Conservation (phyloP, 2,888 invertebrate species). For the Julus scandinavius region DNA sequence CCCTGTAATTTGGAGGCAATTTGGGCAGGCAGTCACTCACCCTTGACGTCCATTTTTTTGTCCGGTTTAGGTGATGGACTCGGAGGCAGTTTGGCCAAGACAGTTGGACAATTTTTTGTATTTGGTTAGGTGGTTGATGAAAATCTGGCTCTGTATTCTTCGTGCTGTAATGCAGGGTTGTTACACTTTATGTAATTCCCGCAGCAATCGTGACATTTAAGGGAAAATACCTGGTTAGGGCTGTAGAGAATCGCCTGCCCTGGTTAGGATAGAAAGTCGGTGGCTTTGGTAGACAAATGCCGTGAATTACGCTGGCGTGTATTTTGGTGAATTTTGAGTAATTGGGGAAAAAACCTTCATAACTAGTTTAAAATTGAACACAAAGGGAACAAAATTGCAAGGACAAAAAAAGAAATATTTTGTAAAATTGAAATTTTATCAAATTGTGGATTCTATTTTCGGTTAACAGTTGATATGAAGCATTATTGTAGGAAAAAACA, state of each 20-base stretch:
- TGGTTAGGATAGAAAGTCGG: background rate
- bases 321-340: too few relatives aligned
- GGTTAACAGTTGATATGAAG: too few relatives aligned
- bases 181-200: slow-evolving; percentile 15
- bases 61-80: slow-evolving; percentile 10
- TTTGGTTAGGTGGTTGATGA: background rate
- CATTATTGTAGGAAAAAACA: too few relatives aligned
- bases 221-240: background rate
- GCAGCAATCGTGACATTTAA: background rate
- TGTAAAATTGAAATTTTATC: too few relatives aligned
- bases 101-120: background rate
- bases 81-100: background rate
- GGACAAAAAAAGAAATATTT: too few relatives aligned
- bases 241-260: background rate
- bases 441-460: too few relatives aligned
- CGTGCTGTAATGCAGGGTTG: slow-evolving; percentile 1
- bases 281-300: background rate
- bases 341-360: too few relatives aligned
- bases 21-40: slow-evolving; percentile 25
- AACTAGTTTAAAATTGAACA: too few relatives aligned
- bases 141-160: background rate
- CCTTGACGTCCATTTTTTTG: background rate
- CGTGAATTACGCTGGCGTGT: background rate
- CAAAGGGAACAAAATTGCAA: too few relatives aligned
- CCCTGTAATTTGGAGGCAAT: slow-evolving; percentile 33